Conservation (phyloP, 2,888 invertebrate species). For the Osmoderma eremita region DNA sequence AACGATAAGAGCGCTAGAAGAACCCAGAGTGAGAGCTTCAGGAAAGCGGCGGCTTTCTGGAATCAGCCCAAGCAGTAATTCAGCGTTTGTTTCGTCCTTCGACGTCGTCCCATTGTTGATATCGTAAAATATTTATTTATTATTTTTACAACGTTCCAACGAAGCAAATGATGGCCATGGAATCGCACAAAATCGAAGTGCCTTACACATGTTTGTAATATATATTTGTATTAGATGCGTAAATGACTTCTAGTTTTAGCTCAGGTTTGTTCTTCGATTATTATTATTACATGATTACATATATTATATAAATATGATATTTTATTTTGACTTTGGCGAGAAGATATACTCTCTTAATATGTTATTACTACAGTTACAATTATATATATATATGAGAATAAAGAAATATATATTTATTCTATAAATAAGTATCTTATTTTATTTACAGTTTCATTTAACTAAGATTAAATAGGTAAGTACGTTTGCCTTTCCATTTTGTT, state of each 20-base stretch:
- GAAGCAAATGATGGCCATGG: neutral
- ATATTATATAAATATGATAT: conserved; percentile 25
- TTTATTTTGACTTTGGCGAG: conserved; percentile 34
- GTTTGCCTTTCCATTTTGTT: too few relatives aligned
- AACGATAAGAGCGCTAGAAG: conserved; percentile 38
- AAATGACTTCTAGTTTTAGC: conserved; percentile 50
- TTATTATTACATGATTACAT: conserved; percentile 21
- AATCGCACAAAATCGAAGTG: conserved; percentile 43
- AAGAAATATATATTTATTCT: conserved; percentile 41
- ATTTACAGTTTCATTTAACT: too few relatives aligned
- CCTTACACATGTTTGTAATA: conserved; percentile 43
- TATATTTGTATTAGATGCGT: conserved; percentile 1
- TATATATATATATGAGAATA: conserved; percentile 24
- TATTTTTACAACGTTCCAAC: conserved; percentile 20
- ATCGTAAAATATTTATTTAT: conserved; percentile 28
- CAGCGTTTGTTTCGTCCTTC: neutral
- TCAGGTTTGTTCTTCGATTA: conserved; percentile 48
- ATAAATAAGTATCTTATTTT: too few relatives aligned
- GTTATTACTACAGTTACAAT: neutral
- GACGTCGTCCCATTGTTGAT: neutral
- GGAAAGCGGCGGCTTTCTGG: conserved; percentile 63
- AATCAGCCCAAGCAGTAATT: conserved; percentile 54
- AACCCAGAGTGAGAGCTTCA: conserved; percentile 57
- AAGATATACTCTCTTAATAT: conserved; percentile 40
- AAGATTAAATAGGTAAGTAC: too few relatives aligned